phyloP scores from a whole-genome alignment of 2,797 vertebrate species.

The Myotis myotis region DNA sequence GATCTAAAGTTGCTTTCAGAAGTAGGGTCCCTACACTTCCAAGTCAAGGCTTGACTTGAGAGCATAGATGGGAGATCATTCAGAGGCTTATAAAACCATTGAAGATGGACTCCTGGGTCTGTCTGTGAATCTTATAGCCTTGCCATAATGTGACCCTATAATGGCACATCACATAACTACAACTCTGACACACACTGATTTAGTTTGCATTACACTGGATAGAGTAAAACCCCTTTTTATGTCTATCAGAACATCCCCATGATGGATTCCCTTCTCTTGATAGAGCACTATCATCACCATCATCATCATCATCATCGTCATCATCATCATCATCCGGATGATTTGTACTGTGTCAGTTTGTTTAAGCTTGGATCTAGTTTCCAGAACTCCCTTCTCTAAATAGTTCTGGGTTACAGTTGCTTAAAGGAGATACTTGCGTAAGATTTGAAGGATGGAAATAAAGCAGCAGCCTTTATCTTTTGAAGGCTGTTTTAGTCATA shows the following conservation, averaged over 20 bases:
- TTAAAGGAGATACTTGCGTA: not conserved
- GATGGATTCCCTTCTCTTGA: not conserved
- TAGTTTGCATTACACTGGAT: not conserved
- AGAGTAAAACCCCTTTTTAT: not conserved
- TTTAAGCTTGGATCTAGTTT: not conserved
- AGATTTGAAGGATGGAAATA: not conserved
- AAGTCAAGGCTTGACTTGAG: not conserved
- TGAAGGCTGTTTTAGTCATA: not conserved
- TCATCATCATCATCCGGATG: not conserved
- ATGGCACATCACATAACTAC: not conserved
- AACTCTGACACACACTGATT: not conserved
- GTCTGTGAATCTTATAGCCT: not conserved
- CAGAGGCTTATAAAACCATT: not conserved
- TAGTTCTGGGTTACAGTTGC: not conserved
- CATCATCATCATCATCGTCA: not conserved
- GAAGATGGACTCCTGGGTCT: not conserved
- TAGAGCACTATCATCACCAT: not conserved
- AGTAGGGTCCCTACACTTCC: not conserved
- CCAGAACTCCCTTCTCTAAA: not conserved
- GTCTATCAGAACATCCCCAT: not conserved
- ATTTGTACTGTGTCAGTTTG: not conserved
- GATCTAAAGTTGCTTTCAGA: not conserved
- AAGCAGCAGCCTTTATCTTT: not conserved
- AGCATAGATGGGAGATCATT: not conserved
- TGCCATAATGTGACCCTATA: not conserved